A percentile compares a stretch with the other conserved stretches of the same genome.
Evolutionary conservation across 2,888 invertebrate genomes (phyloP).

Genomic region (Carabus problematicus): DNA sequence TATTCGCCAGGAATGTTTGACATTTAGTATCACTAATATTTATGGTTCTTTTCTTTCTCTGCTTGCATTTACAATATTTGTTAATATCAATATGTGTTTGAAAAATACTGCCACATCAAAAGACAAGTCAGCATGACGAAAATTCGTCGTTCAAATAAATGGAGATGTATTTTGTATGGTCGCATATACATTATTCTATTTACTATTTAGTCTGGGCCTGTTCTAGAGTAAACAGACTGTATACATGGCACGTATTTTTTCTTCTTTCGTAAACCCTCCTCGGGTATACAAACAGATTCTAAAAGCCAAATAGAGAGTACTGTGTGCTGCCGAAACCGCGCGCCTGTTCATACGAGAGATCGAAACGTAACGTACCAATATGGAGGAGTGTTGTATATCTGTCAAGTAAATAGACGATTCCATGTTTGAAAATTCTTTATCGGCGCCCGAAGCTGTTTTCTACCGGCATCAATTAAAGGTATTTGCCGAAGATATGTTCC

Average conservation of each 20-base stretch:
- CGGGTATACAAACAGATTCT: conserved; percentile 19
- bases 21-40: too few relatives aligned
- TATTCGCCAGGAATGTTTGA: too few relatives aligned
- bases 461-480: conserved; percentile 26
- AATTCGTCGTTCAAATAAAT: conserved; percentile 8
- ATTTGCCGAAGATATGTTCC: conserved; percentile 32
- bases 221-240: conserved; percentile 28
- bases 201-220: conserved; percentile 46
- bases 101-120: conserved; percentile 14
- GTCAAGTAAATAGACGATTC: conserved; percentile 29
- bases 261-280: conserved; percentile 22
- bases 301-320: conserved; percentile 35
- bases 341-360: neutral
- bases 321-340: neutral
- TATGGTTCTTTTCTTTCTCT: too few relatives aligned
- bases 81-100: conserved; percentile 2
- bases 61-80: conserved; percentile 8
- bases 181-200: conserved; percentile 33
- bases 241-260: conserved; percentile 21
- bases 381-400: conserved; percentile 21
- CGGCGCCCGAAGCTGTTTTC: conserved; percentile 24
- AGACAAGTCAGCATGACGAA: conserved; percentile 1
- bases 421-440: conserved; percentile 26
- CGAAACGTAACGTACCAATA: neutral
- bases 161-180: too few relatives aligned